phyloP scores from a whole-genome alignment of 2,888 invertebrate species.

The Oscheius myriophilus region DNA sequence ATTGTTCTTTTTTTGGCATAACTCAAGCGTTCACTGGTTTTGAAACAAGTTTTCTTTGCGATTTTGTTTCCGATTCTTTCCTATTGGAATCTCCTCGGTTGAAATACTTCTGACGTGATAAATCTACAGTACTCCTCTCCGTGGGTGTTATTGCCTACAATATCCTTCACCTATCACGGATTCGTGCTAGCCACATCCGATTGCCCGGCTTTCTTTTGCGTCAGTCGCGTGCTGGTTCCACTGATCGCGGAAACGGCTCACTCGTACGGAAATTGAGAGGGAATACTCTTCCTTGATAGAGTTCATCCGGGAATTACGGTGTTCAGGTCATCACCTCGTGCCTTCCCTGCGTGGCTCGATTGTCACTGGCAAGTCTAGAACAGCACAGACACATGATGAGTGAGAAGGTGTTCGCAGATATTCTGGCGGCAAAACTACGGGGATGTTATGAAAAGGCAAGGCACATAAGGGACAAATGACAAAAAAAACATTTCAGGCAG shows the following conservation, averaged over 20 bases:
- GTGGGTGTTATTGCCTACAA: too few species aligned
- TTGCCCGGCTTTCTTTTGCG: too few species aligned
- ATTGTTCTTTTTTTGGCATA: too few species aligned
- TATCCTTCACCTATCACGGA: not conserved
- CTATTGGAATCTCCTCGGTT: too few species aligned
- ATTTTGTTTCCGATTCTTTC: too few species aligned
- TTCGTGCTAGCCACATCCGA: not conserved
- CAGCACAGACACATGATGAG: slow-evolving; percentile 68
- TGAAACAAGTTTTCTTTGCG: too few species aligned
- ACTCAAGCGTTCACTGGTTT: too few species aligned
- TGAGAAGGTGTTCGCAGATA: slow-evolving; percentile 61
- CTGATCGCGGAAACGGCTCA: not conserved
- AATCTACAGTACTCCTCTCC: not conserved
- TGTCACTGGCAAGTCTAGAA: slow-evolving; percentile 64
- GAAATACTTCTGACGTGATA: slow-evolving; percentile 1
- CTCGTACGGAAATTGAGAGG: not conserved
- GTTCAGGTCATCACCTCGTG: slow-evolving; percentile 43
- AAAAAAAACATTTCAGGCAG: slow-evolving; percentile 51
- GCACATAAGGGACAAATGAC: not conserved
- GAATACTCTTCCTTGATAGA: not conserved
- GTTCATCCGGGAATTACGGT: not conserved
- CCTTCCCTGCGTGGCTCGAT: slow-evolving; percentile 60
- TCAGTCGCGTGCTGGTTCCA: too few species aligned
- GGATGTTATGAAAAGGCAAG: slow-evolving; percentile 64
- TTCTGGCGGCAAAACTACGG: slow-evolving; percentile 67